Base-by-base conservation (phyloP, 2,113 vertebrate genomes). In the Tragelaphus buxtoni region DNA sequence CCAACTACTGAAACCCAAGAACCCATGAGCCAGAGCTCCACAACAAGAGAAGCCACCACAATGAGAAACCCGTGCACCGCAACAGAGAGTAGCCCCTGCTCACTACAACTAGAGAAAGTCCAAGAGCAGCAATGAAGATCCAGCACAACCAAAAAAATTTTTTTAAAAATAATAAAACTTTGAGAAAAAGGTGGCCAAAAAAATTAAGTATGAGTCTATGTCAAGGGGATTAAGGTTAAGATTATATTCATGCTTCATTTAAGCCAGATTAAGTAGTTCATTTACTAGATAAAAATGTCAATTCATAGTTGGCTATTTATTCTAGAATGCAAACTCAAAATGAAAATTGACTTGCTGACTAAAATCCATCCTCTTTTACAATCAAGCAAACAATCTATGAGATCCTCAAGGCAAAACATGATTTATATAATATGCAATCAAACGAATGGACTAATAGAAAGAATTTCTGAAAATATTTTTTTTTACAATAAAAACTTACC, bases 401-500 rank as follows among this genome's bases (percentile, higher is more conserved):
- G 26, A 77, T 53, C 77, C 79, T 53, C 42, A 85, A 30, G 26
- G 10, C 69, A 93, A 88, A 90, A 49, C 39, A 80, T 11, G 53
- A 28, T 6, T 35, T 55, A 72, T 5, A 17, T 45, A 93, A 82
- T 30, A 88, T 32, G 45, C 30, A 93, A 80, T 88, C 24, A 56
- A 91, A 72, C 0, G 86, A 32, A 84, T 90, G 2, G 63, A 89
- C 56, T 35, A 90, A 20, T 11, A 47, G 13, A 80, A 96, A 94
- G 1, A 3, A 76, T 39, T 96, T 89, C 16, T 69, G 11, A 49
- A 49, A 56, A 91, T 32, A 14, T 45, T 45, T 76, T 51, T 87
- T 83, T 81, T 56, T 32, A 93, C 1, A 95, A 65, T 32, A 51
- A 81, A 96, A 79, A 3, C 13, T 88, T 98, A 99, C 99, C 99